Evolutionary conservation across 2,888 invertebrate genomes (phyloP).

Genomic region (Geophilus truncorum): DNA sequence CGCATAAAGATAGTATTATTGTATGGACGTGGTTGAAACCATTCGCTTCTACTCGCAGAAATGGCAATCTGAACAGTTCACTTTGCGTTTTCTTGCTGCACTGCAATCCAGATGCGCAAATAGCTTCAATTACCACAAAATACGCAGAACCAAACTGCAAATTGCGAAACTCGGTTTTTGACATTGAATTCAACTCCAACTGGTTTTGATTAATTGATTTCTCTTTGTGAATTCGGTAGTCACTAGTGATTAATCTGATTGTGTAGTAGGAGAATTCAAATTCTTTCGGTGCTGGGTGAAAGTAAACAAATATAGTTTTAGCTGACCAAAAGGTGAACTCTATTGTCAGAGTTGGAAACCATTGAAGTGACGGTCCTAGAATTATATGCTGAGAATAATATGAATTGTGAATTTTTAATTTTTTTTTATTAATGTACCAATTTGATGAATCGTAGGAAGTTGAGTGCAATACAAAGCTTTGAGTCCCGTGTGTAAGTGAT

Average conservation of each 20-base stretch:
- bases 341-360: not conserved
- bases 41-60: not conserved
- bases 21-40: not conserved
- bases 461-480: too few relatives aligned
- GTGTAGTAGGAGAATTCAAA: not conserved
- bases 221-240: not conserved
- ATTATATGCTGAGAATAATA: too few relatives aligned
- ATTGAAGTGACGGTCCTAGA: too few relatives aligned
- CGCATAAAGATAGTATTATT: not conserved
- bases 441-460: too few relatives aligned
- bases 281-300: not conserved
- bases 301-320: not conserved
- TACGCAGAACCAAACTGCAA: not conserved
- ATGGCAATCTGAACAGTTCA: not conserved
- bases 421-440: too few relatives aligned
- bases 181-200: not conserved
- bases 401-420: too few relatives aligned
- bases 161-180: too few relatives aligned
- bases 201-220: not conserved
- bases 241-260: not conserved
- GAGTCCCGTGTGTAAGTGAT: too few relatives aligned
- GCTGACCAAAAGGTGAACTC: not conserved
- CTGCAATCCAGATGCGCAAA: not conserved
- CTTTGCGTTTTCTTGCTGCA: not conserved
- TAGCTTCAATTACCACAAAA: not conserved